Base-by-base conservation (phyloP, 2,113 vertebrate species). In the Rhea americana region DNA sequence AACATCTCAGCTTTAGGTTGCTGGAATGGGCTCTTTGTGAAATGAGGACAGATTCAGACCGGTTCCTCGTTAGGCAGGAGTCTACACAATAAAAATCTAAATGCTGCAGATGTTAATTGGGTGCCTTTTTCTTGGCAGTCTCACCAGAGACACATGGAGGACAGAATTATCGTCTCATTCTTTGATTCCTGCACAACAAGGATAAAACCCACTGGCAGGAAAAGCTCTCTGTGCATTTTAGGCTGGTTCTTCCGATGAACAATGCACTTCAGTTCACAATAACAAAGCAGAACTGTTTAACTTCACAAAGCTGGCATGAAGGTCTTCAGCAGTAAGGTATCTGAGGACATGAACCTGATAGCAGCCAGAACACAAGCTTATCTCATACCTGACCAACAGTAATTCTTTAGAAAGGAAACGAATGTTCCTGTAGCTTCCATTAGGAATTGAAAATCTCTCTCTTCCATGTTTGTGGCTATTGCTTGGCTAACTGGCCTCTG, bases 251-350 rank as follows among this genome's bases (percentile, higher is more conserved):
- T 74, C 72, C 77, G 56, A 75, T 30, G 67, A 88, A 88, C 76
- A 75, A 62, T n/a, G 58, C 82, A 15, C 68, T 91, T 84, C n/a
- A 50, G 73, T 75, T 78, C 85, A 55, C 45, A 67, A 59, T 53
- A 66, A 70, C 50, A 90, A 89, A 91, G 48, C 65, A 92, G 37
- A 95, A 73, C 78, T 81, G 73, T 86, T 87, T 68, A 83, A 90
- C 82, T 90, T 68, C 5, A 74, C 47, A 87, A 70, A 45, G 66
- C 66, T 88, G 58, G 76, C 79, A 68, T 6, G 17, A 51, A 65
- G 71, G 43, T 41, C 62, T 58, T 72, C 4, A 81, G 43, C 48
- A 86, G 62, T 45, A 66, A 89, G 37, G 62, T 51, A 87, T 43
- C 2, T 89, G 66, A 91, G 73, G 51, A 56, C 83, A 91, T 0